phyloP scores from a whole-genome alignment of 2,888 invertebrate species.

The Microctonus aethiopoides region DNA sequence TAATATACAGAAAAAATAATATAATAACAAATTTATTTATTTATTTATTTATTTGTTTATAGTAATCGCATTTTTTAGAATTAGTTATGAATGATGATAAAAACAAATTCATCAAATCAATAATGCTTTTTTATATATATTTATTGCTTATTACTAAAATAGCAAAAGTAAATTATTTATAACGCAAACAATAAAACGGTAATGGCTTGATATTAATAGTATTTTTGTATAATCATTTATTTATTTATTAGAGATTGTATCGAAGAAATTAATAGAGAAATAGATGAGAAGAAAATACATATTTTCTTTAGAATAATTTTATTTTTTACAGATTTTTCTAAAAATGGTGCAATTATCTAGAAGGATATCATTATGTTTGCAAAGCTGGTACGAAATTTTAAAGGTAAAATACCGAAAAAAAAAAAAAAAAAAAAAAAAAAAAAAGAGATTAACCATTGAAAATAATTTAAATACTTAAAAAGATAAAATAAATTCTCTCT shows the following conservation, averaged over 20 bases:
- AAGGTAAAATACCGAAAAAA: constrained; percentile 41
- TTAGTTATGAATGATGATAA: background rate
- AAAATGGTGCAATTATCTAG: constrained; percentile 47
- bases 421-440: background rate
- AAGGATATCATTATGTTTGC: constrained; percentile 48
- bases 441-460: background rate
- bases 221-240: background rate
- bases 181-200: background rate
- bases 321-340: constrained; percentile 45
- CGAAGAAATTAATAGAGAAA: background rate
- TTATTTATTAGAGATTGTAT: background rate
- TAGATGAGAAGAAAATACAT: background rate
- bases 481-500: background rate
- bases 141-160: background rate
- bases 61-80: background rate
- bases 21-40: background rate
- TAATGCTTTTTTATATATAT: background rate
- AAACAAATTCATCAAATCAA: no score
- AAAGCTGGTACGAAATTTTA: constrained; percentile 45
- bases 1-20: background rate
- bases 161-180: background rate
- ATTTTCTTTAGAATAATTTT: constrained; percentile 13
- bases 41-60: background rate
- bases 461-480: background rate
- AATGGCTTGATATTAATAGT: no score